These are phyloP conservation scores for Trachythela sp. DNA, from an alignment of 64 coral and sea anemone species.

Conservation along the genomic window DNA sequence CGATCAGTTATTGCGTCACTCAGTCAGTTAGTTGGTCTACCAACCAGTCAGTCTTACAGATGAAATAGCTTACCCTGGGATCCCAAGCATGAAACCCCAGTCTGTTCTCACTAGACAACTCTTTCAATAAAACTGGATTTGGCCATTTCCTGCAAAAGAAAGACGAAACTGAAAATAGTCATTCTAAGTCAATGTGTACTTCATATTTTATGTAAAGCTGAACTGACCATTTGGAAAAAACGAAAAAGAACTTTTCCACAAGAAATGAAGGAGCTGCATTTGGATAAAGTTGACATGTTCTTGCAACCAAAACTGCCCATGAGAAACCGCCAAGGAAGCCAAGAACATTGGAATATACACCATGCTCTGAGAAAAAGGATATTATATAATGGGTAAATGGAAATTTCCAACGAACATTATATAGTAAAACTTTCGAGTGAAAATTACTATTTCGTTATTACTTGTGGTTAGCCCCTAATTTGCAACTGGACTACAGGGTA, in stretches of 20 bases:
- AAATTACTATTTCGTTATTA: no score
- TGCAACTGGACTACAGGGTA: no score
- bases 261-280: slow-evolving; percentile 89
- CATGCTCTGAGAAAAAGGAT: slow-evolving; percentile 58
- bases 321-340: slow-evolving; percentile 94
- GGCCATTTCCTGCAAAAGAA: slow-evolving; percentile 97
- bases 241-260: slow-evolving; percentile 93
- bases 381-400: no score
- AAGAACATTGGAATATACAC: slow-evolving; percentile 92
- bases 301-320: slow-evolving; percentile 93
- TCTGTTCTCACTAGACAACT: slow-evolving; percentile 62
- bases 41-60: not conserved
- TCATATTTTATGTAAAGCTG: no score
- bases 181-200: no score
- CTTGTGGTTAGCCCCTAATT: no score
- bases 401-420: no score
- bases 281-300: slow-evolving; percentile 94
- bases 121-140: slow-evolving; percentile 88
- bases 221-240: slow-evolving; percentile 88
- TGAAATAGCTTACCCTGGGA: slow-evolving; percentile 62
- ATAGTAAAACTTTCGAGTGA: no score
- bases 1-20: no score
- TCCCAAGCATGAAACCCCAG: slow-evolving; percentile 80
- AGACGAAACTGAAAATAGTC: no score
- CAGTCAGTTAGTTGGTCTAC: no score